A percentile compares a stretch with the other conserved stretches of the same genome.
Conservation (phyloP, 1,140 invertebrate species). For the Carcinoscorpius rotundicauda region DNA sequence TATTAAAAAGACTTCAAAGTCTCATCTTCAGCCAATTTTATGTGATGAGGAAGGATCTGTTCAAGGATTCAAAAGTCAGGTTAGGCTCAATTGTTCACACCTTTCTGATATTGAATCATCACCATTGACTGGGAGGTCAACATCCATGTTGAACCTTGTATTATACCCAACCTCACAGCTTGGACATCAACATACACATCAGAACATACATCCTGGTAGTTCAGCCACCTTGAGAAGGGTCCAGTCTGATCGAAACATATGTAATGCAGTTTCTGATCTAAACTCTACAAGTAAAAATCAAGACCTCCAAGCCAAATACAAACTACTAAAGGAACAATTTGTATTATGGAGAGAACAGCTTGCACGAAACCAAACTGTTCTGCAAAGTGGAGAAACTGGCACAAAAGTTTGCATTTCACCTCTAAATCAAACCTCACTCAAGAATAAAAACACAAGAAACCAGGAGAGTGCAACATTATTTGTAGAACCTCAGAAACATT, state of each 20-base stretch:
- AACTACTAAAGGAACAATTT: constrained; percentile 16
- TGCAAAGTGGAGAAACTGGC: constrained; percentile 4
- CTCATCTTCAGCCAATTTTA: background rate
- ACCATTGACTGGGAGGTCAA: constrained; percentile 1
- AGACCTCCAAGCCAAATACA: constrained; percentile 11
- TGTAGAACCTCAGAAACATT: too few relatives aligned
- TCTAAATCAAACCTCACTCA: background rate
- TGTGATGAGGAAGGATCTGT: constrained; percentile 7
- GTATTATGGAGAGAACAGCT: constrained; percentile 16
- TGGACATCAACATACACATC: too few relatives aligned
- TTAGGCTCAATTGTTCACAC: background rate
- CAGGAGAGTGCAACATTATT: too few relatives aligned
- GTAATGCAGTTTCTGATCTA: background rate
- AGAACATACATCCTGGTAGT: too few relatives aligned
- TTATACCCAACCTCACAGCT: too few relatives aligned
- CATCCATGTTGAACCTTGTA: constrained; percentile 2
- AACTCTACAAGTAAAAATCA: too few relatives aligned
- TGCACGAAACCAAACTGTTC: constrained; percentile 12
- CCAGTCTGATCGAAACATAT: background rate
- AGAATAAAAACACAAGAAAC: too few relatives aligned
- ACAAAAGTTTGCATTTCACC: background rate
- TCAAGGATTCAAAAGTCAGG: constrained; percentile 3
- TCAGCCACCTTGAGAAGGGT: background rate
- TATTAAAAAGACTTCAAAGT: too few relatives aligned
- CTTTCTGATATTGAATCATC: constrained; percentile 3